These are phyloP conservation scores for Vireo griseus DNA, from an alignment of 2,797 vertebrate species.

Conservation along the genomic window DNA sequence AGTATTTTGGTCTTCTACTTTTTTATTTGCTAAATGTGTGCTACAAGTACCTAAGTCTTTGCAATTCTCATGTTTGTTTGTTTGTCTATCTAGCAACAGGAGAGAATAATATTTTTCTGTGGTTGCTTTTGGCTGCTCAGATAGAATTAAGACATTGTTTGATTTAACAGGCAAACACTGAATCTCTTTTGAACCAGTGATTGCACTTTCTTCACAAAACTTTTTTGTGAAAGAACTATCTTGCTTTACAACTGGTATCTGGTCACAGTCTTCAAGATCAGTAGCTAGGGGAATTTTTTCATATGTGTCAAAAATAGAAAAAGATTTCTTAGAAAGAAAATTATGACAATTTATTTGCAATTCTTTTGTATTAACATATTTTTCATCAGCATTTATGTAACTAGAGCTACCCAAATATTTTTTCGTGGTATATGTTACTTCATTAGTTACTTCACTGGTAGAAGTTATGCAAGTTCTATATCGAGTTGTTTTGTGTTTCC, in stretches of 20 bases:
- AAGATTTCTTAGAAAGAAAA: background rate
- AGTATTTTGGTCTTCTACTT: background rate
- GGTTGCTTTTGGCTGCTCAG: background rate
- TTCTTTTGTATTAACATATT: background rate
- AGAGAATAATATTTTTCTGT: background rate
- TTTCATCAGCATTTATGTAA: background rate
- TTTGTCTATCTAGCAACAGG: background rate
- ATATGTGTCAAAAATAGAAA: constrained; percentile 72
- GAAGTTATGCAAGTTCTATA: background rate
- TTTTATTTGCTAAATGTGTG: background rate
- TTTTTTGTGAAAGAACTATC: background rate
- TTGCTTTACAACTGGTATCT: constrained; percentile 33
- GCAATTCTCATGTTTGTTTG: background rate
- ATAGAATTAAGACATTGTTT: background rate
- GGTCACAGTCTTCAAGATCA: constrained; percentile 59
- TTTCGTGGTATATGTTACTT: background rate
- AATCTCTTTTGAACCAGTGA: background rate
- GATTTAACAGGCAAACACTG: background rate
- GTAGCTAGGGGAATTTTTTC: constrained; percentile 74
- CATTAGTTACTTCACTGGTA: background rate
- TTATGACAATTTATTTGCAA: background rate
- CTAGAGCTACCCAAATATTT: background rate
- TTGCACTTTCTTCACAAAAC: background rate
- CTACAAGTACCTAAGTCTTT: background rate
- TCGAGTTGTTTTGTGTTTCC: background rate